Percentiles rank a stretch among this genome's conserved stretches.
These are phyloP conservation scores for Eupithecia dodoneata DNA, from an alignment of 2,888 invertebrate genomes.

Conservation along the genomic window DNA sequence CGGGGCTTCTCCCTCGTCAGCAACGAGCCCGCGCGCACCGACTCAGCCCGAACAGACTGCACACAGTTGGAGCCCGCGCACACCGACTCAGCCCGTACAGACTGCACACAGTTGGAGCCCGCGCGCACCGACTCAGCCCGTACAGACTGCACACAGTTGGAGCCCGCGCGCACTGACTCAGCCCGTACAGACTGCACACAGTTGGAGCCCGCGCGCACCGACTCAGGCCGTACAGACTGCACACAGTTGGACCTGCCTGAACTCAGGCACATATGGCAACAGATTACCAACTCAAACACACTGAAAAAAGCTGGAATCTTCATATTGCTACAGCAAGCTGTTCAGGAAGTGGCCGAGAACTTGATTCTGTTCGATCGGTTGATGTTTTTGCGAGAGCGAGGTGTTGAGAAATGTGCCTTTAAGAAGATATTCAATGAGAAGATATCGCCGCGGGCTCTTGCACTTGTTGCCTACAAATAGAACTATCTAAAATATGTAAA, in stretches of 20 bases:
- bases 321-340: conserved; percentile 65
- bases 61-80: too few species aligned
- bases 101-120: too few species aligned
- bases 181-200: too few species aligned
- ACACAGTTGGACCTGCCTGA: conserved; percentile 56
- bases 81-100: too few species aligned
- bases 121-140: too few species aligned
- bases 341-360: conserved; percentile 73
- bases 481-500: not conserved
- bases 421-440: conserved; percentile 85
- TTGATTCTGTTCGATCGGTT: conserved; percentile 70
- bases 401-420: conserved; percentile 62
- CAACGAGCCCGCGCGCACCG: conserved; percentile 7
- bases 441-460: conserved; percentile 87
- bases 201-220: too few species aligned
- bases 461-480: conserved; percentile 83
- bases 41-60: too few species aligned
- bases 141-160: too few species aligned
- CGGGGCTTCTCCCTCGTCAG: conserved; percentile 59
- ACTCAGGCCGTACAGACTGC: too few species aligned
- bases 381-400: conserved; percentile 68
- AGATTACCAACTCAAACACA: conserved; percentile 47
- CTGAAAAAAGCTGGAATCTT: conserved; percentile 68
- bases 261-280: conserved; percentile 62
- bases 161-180: too few species aligned